phyloP scores from a whole-genome alignment of 2,888 invertebrate species.

The Antheraea yamamai region DNA sequence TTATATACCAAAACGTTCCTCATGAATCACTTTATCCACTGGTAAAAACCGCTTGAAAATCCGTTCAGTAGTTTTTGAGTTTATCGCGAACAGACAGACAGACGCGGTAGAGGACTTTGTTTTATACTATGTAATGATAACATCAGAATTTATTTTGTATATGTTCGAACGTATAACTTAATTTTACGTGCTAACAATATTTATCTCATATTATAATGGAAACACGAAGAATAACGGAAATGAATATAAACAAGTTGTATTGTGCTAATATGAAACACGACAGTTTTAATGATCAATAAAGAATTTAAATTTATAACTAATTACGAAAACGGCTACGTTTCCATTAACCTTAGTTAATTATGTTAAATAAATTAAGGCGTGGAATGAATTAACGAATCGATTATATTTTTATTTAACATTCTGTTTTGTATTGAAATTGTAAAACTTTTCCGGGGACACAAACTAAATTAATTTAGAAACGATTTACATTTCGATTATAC shows the following conservation, averaged over 20 bases:
- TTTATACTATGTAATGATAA: no score
- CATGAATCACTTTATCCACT: no score
- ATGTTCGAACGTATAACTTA: neutral
- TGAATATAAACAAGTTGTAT: slow-evolving; percentile 50
- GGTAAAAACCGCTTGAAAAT: no score
- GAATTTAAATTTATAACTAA: slow-evolving; percentile 50
- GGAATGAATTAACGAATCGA: slow-evolving; percentile 39
- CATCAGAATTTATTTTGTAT: neutral
- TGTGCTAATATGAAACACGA: slow-evolving; percentile 45
- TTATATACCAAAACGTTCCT: no score
- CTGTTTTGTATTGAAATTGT: neutral
- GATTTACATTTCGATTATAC: no score
- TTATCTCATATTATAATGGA: neutral
- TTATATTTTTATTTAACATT: slow-evolving; percentile 35
- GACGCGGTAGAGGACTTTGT: no score
- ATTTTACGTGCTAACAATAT: neutral
- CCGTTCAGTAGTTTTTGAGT: no score
- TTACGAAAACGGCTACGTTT: slow-evolving; percentile 47
- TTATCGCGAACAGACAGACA: no score
- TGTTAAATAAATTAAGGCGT: slow-evolving; percentile 2
- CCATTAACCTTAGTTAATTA: slow-evolving; percentile 26
- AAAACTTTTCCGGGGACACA: no score
- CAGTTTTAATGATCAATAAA: slow-evolving; percentile 56
- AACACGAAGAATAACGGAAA: neutral
- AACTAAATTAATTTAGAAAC: no score